phyloP scores from a whole-genome alignment of 2,113 vertebrate genomes.

The Mormoops blainvillei region DNA sequence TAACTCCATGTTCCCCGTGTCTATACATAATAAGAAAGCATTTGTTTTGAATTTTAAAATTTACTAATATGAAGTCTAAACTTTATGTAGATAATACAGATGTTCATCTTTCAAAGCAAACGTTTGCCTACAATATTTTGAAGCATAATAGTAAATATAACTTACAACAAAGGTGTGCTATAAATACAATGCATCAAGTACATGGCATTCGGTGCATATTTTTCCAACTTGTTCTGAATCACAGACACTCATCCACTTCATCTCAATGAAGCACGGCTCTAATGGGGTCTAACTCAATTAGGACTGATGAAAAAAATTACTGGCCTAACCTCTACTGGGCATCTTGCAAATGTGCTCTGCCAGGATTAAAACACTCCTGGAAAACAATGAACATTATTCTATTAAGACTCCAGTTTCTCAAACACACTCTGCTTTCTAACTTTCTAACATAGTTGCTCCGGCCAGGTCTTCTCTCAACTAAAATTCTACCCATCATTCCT shows the following conservation, averaged over 20 bases:
- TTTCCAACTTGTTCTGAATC: not conserved
- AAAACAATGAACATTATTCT: not conserved
- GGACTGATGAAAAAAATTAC: not conserved
- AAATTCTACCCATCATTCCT: not conserved
- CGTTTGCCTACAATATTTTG: not conserved
- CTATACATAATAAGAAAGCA: constrained; percentile 71
- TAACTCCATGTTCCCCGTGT: constrained; percentile 96
- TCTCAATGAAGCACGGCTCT: not conserved
- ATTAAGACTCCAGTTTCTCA: not conserved
- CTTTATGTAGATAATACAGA: not conserved
- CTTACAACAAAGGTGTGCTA: not conserved
- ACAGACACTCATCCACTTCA: not conserved
- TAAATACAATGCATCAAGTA: not conserved
- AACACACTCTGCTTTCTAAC: not conserved
- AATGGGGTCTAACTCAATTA: not conserved
- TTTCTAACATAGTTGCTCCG: not conserved
- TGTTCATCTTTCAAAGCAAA: not conserved
- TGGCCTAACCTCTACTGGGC: not conserved
- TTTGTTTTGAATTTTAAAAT: not conserved
- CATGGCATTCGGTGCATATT: not conserved
- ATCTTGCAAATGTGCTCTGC: not conserved
- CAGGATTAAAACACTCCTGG: not conserved
- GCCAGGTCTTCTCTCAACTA: not conserved
- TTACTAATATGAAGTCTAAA: not conserved
- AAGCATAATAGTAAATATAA: not conserved